phyloP scores from a whole-genome alignment of 2,797 vertebrate species.

The Amazona ochrocephala region DNA sequence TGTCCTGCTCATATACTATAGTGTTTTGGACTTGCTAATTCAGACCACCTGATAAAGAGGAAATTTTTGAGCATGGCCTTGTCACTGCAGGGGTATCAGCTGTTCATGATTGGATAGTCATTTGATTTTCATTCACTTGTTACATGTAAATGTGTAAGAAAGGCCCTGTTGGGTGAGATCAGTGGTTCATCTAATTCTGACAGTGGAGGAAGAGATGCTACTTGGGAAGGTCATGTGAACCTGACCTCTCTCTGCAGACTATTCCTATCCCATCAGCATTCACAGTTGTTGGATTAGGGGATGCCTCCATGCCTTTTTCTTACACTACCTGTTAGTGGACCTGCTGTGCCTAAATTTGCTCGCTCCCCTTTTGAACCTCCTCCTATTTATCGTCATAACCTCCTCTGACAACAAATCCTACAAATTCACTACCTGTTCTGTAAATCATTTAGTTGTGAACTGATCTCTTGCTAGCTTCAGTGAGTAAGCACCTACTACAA shows the following conservation, averaged over 20 bases:
- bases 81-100: background rate
- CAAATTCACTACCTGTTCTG: background rate
- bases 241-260: background rate
- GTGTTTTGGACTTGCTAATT: background rate
- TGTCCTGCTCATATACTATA: background rate
- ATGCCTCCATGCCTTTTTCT: background rate
- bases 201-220: background rate
- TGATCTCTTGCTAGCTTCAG: background rate
- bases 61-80: background rate
- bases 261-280: background rate
- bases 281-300: background rate
- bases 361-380: background rate
- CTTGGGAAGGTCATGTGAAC: background rate
- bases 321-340: background rate
- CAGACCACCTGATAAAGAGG: background rate
- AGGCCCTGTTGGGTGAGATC: background rate
- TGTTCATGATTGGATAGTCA: fast-evolving
- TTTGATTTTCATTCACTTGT: background rate
- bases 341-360: background rate
- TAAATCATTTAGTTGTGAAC: background rate
- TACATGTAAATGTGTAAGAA: background rate
- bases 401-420: background rate
- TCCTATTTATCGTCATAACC: background rate
- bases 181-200: background rate
- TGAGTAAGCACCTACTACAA: background rate